phyloP scores from a whole-genome alignment of 2,113 vertebrate species.

The Gasterosteus nipponicus region DNA sequence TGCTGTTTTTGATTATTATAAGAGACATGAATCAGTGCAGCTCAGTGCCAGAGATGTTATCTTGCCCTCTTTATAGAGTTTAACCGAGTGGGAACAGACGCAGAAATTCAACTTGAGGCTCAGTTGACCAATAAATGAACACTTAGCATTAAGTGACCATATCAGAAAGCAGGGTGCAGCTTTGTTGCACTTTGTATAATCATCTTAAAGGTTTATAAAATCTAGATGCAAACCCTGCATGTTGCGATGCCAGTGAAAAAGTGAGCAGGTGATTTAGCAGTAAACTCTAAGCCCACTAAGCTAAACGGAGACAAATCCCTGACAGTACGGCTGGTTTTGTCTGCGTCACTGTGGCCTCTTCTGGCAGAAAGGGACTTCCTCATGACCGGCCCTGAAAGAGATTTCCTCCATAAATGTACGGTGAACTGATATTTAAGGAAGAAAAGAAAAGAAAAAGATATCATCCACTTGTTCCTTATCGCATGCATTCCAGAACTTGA shows the following conservation, averaged over 20 bases:
- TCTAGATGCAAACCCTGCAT: neutral
- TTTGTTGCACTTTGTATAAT: conserved; percentile 7
- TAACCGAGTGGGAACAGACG: conserved; percentile 27
- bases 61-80: conserved; percentile 22
- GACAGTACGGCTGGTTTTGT: neutral
- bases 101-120: conserved; percentile 36
- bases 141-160: conserved; percentile 30
- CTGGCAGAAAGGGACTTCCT: too few relatives aligned
- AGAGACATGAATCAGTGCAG: conserved; percentile 35
- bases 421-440: neutral
- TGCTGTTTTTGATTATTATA: conserved; percentile 41
- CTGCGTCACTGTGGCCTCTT: neutral
- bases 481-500: neutral
- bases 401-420: neutral
- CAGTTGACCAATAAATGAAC: conserved; percentile 39
- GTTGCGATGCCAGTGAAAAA: neutral
- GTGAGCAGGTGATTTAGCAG: neutral
- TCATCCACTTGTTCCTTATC: neutral
- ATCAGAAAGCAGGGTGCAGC: neutral
- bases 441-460: neutral
- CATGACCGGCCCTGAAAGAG: neutral
- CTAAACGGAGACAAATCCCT: neutral
- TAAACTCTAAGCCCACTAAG: neutral
- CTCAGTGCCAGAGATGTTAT: conserved; percentile 16
- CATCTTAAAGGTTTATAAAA: neutral